phyloP scores from a whole-genome alignment of 1,140 invertebrate genomes.

The Trinorchestia longiramus region DNA sequence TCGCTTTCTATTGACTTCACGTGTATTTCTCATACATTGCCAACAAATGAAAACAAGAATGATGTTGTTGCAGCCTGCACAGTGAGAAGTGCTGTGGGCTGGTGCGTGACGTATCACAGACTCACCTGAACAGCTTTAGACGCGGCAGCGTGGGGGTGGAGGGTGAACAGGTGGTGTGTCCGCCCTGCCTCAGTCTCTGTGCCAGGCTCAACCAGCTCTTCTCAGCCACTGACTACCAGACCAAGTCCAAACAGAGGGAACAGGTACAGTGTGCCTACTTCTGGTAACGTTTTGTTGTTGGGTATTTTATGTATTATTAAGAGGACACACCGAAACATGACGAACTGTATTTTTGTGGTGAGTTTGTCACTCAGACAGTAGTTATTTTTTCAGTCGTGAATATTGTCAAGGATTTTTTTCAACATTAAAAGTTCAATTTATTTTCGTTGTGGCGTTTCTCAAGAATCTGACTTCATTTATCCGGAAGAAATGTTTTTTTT shows the following conservation, averaged over 20 bases:
- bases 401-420: background rate
- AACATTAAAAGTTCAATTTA: background rate
- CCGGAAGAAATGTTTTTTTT: background rate
- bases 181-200: constrained; percentile 42
- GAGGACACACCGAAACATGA: too few species aligned
- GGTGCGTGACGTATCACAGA: constrained; percentile 53
- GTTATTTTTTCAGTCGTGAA: background rate
- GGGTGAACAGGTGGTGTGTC: constrained; percentile 41
- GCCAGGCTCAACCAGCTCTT: constrained; percentile 38
- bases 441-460: too few species aligned
- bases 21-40: too few species aligned
- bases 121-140: constrained; percentile 24
- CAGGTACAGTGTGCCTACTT: background rate
- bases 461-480: background rate
- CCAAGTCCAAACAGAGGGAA: constrained; percentile 32
- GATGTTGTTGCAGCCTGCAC: constrained; percentile 47
- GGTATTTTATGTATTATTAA: too few species aligned
- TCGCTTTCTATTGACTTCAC: too few species aligned
- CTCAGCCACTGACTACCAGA: constrained; percentile 43
- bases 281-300: background rate
- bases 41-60: background rate
- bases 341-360: background rate
- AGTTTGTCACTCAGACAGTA: background rate
- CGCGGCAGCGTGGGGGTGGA: constrained; percentile 32
- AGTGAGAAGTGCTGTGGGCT: constrained; percentile 54